phyloP scores from a whole-genome alignment of 2,113 vertebrate genomes.

The Meles meles region DNA sequence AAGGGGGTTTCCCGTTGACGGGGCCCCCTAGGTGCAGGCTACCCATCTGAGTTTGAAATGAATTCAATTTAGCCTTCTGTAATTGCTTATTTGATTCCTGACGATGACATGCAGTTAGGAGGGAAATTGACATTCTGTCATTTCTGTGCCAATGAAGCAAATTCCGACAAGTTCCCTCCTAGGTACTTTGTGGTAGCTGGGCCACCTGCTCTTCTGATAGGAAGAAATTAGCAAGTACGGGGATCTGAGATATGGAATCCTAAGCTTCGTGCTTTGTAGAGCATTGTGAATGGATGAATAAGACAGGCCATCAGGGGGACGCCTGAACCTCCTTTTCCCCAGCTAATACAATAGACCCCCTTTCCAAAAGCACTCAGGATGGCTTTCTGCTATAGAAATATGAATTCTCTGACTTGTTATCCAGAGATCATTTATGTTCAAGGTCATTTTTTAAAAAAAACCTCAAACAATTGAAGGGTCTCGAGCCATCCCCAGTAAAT shows the following conservation, averaged over 20 bases:
- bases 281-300: slow-evolving; percentile 61
- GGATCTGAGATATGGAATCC: slow-evolving; percentile 74
- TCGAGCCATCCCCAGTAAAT: not conserved
- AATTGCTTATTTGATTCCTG: slow-evolving; percentile 83
- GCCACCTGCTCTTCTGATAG: slow-evolving; percentile 75
- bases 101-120: slow-evolving; percentile 78
- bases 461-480: not conserved
- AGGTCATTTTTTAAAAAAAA: not conserved
- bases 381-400: slow-evolving; percentile 15
- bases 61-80: slow-evolving; percentile 79
- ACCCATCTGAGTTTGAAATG: slow-evolving; percentile 77
- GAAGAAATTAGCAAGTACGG: slow-evolving; percentile 72
- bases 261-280: slow-evolving; percentile 59
- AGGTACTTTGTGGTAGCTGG: slow-evolving; percentile 56
- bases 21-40: slow-evolving; percentile 49
- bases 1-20: slow-evolving; percentile 54
- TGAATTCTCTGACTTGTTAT: not conserved
- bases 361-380: not conserved
- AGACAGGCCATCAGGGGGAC: not conserved
- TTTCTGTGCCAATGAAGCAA: slow-evolving; percentile 79
- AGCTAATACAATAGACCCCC: not conserved
- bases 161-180: slow-evolving; percentile 72
- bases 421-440: slow-evolving; percentile 23
- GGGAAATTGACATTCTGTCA: slow-evolving; percentile 82
- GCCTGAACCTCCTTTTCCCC: not conserved